Conservation (phyloP, 2,888 invertebrate species). For the Sepioteuthis lessoniana region DNA sequence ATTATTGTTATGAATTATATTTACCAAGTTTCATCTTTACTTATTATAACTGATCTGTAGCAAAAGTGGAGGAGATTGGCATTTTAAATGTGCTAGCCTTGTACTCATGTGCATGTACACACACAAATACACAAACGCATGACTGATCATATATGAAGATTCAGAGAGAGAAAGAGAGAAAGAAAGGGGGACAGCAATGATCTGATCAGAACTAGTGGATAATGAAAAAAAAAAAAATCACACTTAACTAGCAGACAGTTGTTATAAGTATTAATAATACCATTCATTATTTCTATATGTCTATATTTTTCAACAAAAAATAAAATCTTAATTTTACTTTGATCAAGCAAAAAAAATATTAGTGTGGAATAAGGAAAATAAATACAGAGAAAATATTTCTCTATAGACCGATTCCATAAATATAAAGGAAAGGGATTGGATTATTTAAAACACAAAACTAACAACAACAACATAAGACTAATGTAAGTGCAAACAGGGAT, state of each 20-base stretch:
- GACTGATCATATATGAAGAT: neutral
- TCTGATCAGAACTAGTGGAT: neutral
- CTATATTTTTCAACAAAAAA: no score
- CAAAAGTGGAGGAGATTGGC: neutral
- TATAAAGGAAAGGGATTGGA: neutral
- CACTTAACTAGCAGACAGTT: neutral
- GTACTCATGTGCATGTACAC: neutral
- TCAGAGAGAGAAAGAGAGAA: no score
- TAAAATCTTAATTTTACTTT: neutral
- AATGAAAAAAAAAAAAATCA: neutral
- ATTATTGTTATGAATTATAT: neutral
- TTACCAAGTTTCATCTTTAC: neutral
- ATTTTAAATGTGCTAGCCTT: neutral
- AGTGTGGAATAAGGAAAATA: neutral
- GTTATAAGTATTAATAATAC: neutral
- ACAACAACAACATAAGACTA: neutral
- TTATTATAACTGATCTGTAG: neutral
- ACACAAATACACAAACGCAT: neutral
- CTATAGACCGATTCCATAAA: no score
- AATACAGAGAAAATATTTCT: neutral
- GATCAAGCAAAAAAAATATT: neutral
- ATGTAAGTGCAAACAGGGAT: neutral
- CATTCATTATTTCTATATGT: no score
- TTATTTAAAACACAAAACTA: neutral
- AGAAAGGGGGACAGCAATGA: neutral